A percentile compares a stretch with the other conserved stretches of the same genome.
phyloP scores from a whole-genome alignment of 2,797 vertebrate genomes.

The Hippocampus kuda region DNA sequence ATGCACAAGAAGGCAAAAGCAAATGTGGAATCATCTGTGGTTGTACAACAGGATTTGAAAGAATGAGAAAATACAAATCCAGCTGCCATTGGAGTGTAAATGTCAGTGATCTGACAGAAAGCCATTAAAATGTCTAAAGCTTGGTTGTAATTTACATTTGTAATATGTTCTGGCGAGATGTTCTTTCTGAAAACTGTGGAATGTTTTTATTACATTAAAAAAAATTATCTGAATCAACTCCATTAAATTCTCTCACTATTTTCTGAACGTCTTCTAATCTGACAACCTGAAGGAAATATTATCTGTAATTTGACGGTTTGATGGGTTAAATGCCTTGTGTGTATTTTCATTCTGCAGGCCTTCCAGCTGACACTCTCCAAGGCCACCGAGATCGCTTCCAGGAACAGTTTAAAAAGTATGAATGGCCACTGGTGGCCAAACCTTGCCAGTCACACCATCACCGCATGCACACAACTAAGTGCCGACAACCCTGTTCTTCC shows the following conservation, averaged over 20 bases:
- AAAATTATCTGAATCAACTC: background rate
- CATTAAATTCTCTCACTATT: background rate
- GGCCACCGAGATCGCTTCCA: conserved; percentile 96
- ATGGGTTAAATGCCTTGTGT: conserved; percentile 12
- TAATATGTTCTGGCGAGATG: background rate
- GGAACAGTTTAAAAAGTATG: conserved; percentile 95
- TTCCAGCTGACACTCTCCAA: conserved; percentile 92
- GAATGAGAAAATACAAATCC: background rate
- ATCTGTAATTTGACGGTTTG: background rate
- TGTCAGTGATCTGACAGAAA: background rate
- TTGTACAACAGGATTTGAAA: background rate
- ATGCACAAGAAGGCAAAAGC: background rate
- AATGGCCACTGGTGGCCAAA: conserved; percentile 29
- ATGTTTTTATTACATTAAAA: background rate
- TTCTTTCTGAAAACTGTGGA: background rate
- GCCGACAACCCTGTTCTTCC: background rate
- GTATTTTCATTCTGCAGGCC: conserved; percentile 65
- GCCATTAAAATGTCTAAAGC: background rate
- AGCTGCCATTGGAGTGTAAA: background rate
- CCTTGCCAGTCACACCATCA: background rate
- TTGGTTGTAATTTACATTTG: background rate
- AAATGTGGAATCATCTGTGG: background rate
- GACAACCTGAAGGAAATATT: background rate
- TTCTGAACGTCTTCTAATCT: background rate
- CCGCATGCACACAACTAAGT: conserved; percentile 10